Evolutionary conservation across 2,797 vertebrate species (phyloP).

Genomic region (Enteromius radiatus): DNA sequence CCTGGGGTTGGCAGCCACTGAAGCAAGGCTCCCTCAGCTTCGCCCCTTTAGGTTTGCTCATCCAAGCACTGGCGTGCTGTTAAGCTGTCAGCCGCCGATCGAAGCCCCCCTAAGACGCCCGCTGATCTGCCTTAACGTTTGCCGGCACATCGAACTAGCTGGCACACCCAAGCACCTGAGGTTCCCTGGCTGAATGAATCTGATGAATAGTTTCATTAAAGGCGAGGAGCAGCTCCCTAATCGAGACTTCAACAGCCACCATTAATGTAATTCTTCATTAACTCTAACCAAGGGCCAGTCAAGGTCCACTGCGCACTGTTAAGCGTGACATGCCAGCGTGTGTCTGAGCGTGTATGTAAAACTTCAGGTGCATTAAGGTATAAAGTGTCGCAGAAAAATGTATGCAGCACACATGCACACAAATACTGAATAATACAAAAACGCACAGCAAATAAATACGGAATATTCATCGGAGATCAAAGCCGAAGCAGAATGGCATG

Average conservation of each 20-base stretch:
- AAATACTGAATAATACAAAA: slow-evolving; percentile 19
- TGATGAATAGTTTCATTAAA: slow-evolving; percentile 66
- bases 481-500: slow-evolving; percentile 23
- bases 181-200: slow-evolving; percentile 54
- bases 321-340: slow-evolving; percentile 28
- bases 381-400: neutral
- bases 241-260: slow-evolving; percentile 56
- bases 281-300: slow-evolving; percentile 53
- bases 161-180: slow-evolving; percentile 48
- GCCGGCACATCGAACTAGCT: slow-evolving; percentile 11
- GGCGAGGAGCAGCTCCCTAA: slow-evolving; percentile 55
- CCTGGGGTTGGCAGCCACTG: slow-evolving; percentile 41
- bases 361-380: slow-evolving; percentile 38
- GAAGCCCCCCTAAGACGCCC: slow-evolving; percentile 51
- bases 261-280: slow-evolving; percentile 61
- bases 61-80: slow-evolving; percentile 45
- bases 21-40: slow-evolving; percentile 36
- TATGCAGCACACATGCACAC: neutral
- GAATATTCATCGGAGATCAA: slow-evolving; percentile 37
- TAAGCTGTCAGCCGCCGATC: slow-evolving; percentile 58
- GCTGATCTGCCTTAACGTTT: slow-evolving; percentile 50
- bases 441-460: slow-evolving; percentile 15
- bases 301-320: slow-evolving; percentile 44
- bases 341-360: slow-evolving; percentile 16
- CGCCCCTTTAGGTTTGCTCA: slow-evolving; percentile 53